Evolutionary conservation across 1,140 invertebrate genomes (phyloP).

Genomic region (Chelonus insularis): DNA sequence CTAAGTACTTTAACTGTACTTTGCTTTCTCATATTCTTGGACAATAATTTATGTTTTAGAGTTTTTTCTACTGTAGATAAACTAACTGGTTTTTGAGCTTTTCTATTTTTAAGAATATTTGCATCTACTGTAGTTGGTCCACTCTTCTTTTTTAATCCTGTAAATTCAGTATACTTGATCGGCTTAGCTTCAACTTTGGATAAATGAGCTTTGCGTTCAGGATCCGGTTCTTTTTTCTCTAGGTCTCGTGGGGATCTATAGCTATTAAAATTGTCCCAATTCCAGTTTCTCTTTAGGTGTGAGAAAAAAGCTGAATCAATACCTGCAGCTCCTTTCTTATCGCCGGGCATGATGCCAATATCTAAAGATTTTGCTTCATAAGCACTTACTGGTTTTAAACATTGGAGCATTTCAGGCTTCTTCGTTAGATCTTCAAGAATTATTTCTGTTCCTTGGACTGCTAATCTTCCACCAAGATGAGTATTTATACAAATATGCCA

Average conservation of each 20-base stretch:
- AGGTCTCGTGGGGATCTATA: not conserved
- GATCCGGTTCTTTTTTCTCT: slow-evolving; percentile 11
- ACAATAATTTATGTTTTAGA: too few species aligned
- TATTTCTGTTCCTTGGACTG: slow-evolving; percentile 58
- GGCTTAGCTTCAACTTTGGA: slow-evolving; percentile 44
- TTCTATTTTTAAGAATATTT: slow-evolving; percentile 24
- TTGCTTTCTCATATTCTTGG: too few species aligned
- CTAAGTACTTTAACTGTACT: slow-evolving; percentile 43
- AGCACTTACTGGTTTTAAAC: slow-evolving; percentile 47
- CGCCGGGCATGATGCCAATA: slow-evolving; percentile 69
- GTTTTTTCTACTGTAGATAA: too few species aligned
- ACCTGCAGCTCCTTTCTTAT: slow-evolving; percentile 72
- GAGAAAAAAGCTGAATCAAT: slow-evolving; percentile 71
- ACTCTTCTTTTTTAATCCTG: slow-evolving; percentile 38
- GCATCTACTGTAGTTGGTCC: slow-evolving; percentile 32
- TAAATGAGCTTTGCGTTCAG: slow-evolving; percentile 29
- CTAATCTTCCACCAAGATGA: slow-evolving; percentile 62
- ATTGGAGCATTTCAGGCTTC: slow-evolving; percentile 61
- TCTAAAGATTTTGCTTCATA: slow-evolving; percentile 60
- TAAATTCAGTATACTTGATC: slow-evolving; percentile 40
- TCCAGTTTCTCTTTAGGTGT: slow-evolving; percentile 74
- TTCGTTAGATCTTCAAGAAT: slow-evolving; percentile 58
- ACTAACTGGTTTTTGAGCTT: not conserved
- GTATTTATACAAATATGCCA: slow-evolving; percentile 71
- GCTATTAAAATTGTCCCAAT: slow-evolving; percentile 43